Evolutionary conservation across 1,140 invertebrate genomes (phyloP).

Genomic region (Musca domestica): DNA sequence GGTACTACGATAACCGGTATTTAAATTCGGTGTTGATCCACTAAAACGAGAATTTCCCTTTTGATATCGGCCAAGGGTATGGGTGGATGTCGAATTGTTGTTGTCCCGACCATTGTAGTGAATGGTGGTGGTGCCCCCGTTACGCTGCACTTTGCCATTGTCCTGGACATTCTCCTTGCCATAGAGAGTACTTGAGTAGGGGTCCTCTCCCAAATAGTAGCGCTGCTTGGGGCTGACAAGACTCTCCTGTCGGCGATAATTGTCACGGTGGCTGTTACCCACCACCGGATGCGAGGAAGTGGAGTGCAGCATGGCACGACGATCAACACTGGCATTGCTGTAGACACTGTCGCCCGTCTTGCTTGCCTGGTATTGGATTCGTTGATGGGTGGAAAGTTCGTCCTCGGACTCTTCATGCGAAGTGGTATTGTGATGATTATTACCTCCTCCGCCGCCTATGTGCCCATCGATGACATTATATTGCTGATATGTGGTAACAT

Average conservation of each 20-base stretch:
- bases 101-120: neutral
- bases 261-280: constrained; percentile 19
- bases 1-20: constrained; percentile 64
- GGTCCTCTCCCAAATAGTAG: constrained; percentile 81
- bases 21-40: constrained; percentile 48
- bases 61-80: constrained; percentile 74
- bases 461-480: constrained; percentile 64
- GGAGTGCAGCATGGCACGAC: constrained; percentile 24
- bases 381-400: neutral
- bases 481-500: constrained; percentile 60
- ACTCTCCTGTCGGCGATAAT: constrained; percentile 49
- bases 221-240: constrained; percentile 63
- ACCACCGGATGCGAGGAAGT: constrained; percentile 38
- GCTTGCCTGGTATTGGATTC: constrained; percentile 3
- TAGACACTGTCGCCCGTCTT: neutral
- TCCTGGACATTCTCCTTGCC: constrained; percentile 62
- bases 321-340: constrained; percentile 17
- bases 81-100: constrained; percentile 35
- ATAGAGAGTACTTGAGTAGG: constrained; percentile 75
- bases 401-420: constrained; percentile 10
- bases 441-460: constrained; percentile 43
- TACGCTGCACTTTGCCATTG: neutral
- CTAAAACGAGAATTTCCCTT: constrained; percentile 66
- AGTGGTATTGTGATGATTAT: constrained; percentile 19
- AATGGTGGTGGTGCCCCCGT: constrained; percentile 9